These are phyloP conservation scores for Xiphorhynchus erythropygius DNA, from an alignment of 2,797 vertebrate genomes.

Conservation along the genomic window DNA sequence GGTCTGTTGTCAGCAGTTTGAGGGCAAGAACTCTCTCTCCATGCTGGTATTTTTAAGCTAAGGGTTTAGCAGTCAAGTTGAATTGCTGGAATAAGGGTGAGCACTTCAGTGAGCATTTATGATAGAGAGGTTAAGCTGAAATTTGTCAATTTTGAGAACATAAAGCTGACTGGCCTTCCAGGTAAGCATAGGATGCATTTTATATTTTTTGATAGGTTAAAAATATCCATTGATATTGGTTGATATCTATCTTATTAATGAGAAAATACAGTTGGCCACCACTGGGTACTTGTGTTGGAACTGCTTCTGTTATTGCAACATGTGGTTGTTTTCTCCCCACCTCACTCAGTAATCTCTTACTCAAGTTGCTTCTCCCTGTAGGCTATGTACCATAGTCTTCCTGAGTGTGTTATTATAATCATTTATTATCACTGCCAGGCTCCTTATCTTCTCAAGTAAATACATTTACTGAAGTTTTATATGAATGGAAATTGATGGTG, in stretches of 20 bases:
- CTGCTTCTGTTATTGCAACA: background rate
- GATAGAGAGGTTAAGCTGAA: background rate
- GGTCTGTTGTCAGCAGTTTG: background rate
- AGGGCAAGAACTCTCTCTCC: background rate
- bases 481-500: background rate
- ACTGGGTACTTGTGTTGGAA: background rate
- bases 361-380: background rate
- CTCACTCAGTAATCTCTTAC: background rate
- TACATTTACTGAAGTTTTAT: background rate
- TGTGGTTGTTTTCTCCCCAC: background rate
- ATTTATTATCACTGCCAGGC: background rate
- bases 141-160: background rate
- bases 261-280: background rate
- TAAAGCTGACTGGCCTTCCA: background rate
- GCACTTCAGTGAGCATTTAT: background rate
- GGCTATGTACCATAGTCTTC: rapidly evolving
- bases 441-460: background rate
- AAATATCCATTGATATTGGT: background rate
- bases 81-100: background rate
- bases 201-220: background rate
- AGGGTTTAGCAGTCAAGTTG: background rate
- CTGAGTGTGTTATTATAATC: background rate
- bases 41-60: background rate
- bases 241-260: background rate
- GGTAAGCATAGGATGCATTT: background rate